Conservation (phyloP, 2,113 vertebrate genomes). For the Nothocercus julius region DNA sequence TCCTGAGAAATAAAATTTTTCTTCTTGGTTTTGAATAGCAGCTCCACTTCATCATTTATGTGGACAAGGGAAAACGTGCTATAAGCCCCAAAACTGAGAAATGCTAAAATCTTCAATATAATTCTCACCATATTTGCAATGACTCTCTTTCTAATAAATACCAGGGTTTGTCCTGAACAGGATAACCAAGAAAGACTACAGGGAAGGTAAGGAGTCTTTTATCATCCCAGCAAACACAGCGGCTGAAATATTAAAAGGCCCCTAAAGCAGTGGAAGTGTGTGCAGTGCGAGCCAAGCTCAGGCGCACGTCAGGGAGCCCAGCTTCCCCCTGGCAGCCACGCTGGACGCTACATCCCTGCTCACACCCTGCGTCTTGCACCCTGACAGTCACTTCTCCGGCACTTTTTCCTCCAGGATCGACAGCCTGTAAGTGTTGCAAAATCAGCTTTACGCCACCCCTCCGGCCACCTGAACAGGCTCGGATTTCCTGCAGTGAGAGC, state of each 20-base stretch:
- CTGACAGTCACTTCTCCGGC: not conserved
- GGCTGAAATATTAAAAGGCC: not conserved
- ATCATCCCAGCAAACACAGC: not conserved
- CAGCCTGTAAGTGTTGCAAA: not conserved
- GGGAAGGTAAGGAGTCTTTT: not conserved
- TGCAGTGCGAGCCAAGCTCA: not conserved
- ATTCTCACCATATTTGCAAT: constrained; percentile 8
- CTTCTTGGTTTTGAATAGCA: constrained; percentile 15
- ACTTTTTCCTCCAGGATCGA: not conserved
- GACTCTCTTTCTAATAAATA: not conserved
- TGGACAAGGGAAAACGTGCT: not conserved
- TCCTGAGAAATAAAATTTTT: constrained; percentile 40
- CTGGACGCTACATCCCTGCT: not conserved
- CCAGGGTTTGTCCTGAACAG: not conserved
- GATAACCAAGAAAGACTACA: not conserved
- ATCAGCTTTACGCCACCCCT: not conserved
- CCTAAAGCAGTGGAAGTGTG: not conserved
- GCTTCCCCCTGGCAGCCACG: not conserved
- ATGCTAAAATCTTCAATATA: constrained; percentile 35
- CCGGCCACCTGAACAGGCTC: not conserved
- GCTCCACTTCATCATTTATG: not conserved
- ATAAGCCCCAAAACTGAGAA: not conserved
- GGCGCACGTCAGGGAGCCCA: not conserved
- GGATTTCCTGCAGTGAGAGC: not conserved
- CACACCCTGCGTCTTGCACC: not conserved